Base-by-base conservation (phyloP, 2,113 vertebrate genomes). In the Tychaedon coryphoeus region DNA sequence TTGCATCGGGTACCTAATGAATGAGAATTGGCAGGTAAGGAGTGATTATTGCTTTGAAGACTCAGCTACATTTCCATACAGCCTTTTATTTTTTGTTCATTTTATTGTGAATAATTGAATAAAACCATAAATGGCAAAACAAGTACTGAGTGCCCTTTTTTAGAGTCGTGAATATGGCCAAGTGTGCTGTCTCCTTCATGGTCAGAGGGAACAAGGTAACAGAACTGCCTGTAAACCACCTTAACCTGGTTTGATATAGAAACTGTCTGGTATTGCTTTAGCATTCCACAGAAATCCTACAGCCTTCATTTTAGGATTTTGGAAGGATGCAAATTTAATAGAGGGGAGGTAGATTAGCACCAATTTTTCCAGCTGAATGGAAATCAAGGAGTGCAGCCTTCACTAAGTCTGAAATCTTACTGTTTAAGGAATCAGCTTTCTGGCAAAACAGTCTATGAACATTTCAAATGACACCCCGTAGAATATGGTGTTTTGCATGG, bases 381-480 rank as follows among this genome's bases (percentile, higher is more conserved):
- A 88, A 95, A 78, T 71, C 8, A 25, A 92, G 53, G 65, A 93
- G 53, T 24, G 16, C 72, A 93, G 80, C 60, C 70, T 90, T 31
- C 73, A 56, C 57, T 72, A 85, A 74, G 78, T 82, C 93, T 92
- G 78, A 95, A 93, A 90, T 82, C 66, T 90, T 70, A 47, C 84
- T 93, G 92, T 88, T 96, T 91, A 91, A 96, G 57, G 93, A 95
- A 96, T 70, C 69, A 86, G 79, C 58, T 94, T 96, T 95, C 83
- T 96, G 95, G 85, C 92, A 76, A 23, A 85, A 79, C 36, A 3
- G 20, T 73, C 76, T 86, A 28, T 18, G 92, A 96, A 75, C 69
- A 14, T 97, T 96, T 93, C 93, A 95, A 97, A 96, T 3, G 67
- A 95, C 92, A 88, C 93, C 92, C 90, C 42, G 23, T 83, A 92